These are phyloP conservation scores for Prenolepis imparis DNA, from an alignment of 2,888 invertebrate species.

Conservation along the genomic window DNA sequence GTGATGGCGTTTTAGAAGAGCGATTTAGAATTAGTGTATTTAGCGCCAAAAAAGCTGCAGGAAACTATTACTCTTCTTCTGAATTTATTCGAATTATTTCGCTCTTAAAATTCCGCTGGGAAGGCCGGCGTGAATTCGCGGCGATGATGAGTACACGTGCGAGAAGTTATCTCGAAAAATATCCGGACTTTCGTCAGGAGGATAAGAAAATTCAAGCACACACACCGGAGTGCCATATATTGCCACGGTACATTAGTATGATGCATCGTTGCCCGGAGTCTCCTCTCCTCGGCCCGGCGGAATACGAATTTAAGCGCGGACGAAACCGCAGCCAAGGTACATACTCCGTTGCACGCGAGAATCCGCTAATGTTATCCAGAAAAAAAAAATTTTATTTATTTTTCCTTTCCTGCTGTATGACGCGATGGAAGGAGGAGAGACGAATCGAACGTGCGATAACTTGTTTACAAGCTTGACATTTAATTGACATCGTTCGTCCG, in stretches of 20 bases:
- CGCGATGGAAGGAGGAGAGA: background rate
- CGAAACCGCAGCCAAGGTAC: constrained; percentile 75
- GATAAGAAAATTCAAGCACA: constrained; percentile 67
- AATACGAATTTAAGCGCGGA: constrained; percentile 76
- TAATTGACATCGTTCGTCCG: background rate
- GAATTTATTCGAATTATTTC: background rate
- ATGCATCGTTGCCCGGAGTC: constrained; percentile 79
- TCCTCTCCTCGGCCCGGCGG: constrained; percentile 60
- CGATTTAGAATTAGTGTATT: background rate
- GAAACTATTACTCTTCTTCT: background rate
- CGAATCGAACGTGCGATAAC: background rate
- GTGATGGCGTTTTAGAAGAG: background rate
- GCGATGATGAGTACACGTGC: background rate
- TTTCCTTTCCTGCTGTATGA: background rate
- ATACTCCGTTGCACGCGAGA: constrained; percentile 68
- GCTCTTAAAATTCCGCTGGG: background rate
- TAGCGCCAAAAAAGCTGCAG: background rate
- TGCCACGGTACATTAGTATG: constrained; percentile 83
- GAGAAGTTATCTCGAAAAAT: constrained; percentile 43
- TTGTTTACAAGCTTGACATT: background rate
- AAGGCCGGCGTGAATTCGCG: background rate
- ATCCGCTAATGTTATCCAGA: constrained; percentile 67
- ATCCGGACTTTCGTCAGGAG: constrained; percentile 45
- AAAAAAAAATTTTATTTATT: constrained; percentile 55
- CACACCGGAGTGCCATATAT: constrained; percentile 81